Evolutionary conservation across 2,113 vertebrate species (phyloP), one percentile per base, ranked within the genome.

Genomic region (Orcinus orca): DNA sequence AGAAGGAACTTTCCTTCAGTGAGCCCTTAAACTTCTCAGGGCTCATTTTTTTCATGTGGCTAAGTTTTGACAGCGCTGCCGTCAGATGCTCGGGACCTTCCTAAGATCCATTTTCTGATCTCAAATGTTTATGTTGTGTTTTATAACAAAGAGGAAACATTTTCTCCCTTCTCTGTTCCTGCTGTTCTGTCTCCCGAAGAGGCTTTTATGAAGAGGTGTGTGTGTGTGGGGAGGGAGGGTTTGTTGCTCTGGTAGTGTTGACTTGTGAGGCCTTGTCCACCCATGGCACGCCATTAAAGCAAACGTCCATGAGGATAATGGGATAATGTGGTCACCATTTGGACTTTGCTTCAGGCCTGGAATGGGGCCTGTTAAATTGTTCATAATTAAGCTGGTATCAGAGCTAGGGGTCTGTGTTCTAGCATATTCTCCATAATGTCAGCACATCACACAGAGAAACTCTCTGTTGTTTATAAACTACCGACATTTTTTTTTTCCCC

Each of bases 381-480:
- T 95, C n/a, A 44, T 67, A 58, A 93, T 92, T 89, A 71, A 95
- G 87, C 58, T 17, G 67, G 38, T 79, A 36, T 97, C 93, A 31
- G 74, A 94, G 83, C 80, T 26, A 47, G 80, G 70, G 62, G 73
- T 86, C 91, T 93, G 60, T 60, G 82, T 88, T 96, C 70, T 86
- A 93, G 86, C 87, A 47, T 88, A 67, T 77, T 91, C 77, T 44
- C 70, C 63, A 26, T 44, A 68, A 77, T 80, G 84, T 95, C 95
- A 88, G 87, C 60, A 23, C 55, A 89, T 93, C 92, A 53, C 89
- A 55, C 55, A 62, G 92, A 95, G 89, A 91, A 96, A 63, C 83
- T 80, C 90, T 71, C 68, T 84, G 85, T 82, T 93, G 41, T 96
- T 97, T 97, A 68, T 96, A 97, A 97, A 97, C 97, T 95, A 79